These are phyloP conservation scores for Ceuthmochares aereus DNA, from an alignment of 2,113 vertebrate species.

Conservation along the genomic window DNA sequence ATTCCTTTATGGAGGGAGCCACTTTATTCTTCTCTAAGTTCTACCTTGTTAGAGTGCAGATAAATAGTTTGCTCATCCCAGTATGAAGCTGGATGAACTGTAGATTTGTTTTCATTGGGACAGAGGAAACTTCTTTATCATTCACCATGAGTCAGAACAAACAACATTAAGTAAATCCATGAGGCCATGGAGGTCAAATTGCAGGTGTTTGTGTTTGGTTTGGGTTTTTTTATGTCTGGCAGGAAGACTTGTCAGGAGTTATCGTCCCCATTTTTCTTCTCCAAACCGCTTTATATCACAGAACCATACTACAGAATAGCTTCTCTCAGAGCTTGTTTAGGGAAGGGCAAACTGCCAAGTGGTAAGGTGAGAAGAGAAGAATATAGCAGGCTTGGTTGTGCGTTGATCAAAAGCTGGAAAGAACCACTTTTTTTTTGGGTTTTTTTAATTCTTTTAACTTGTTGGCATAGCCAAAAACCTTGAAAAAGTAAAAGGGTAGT, in stretches of 20 bases:
- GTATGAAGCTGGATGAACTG: neutral
- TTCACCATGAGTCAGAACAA: neutral
- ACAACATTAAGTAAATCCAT: neutral
- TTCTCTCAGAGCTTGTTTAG: neutral
- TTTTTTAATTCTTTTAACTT: neutral
- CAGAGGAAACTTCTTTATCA: neutral
- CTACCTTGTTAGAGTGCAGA: neutral
- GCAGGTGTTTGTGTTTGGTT: neutral
- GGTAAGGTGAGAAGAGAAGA: neutral
- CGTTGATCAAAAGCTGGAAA: neutral
- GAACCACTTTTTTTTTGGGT: rapidly evolving
- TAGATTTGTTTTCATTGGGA: neutral
- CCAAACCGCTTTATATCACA: neutral
- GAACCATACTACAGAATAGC: neutral
- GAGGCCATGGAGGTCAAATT: neutral
- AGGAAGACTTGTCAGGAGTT: neutral
- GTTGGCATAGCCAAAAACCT: neutral
- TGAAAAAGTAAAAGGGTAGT: neutral
- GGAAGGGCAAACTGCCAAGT: neutral
- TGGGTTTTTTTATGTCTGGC: neutral
- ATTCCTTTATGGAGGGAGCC: neutral
- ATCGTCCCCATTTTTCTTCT: neutral
- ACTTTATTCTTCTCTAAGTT: neutral
- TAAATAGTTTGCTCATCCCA: neutral
- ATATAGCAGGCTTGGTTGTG: neutral